A percentile compares a stretch with the other conserved stretches of the same genome.
Conservation (phyloP, 2,888 invertebrate genomes). For the Synergus itoensis region DNA sequence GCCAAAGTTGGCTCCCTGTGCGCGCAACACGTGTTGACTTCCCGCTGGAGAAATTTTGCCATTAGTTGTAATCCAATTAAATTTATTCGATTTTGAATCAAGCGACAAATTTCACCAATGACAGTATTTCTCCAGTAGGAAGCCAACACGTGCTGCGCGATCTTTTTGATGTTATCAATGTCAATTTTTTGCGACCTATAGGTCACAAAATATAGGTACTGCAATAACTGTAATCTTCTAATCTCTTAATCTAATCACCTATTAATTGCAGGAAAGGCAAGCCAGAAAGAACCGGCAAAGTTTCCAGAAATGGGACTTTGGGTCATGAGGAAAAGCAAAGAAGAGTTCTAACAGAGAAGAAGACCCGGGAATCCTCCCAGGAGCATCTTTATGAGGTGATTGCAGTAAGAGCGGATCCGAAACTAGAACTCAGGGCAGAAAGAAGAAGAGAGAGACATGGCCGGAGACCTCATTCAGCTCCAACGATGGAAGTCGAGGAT, state of each 20-base stretch:
- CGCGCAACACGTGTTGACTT: no score
- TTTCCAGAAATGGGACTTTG: slow-evolving; percentile 54
- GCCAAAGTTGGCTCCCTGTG: no score
- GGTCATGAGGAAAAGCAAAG: slow-evolving; percentile 56
- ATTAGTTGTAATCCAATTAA: no score
- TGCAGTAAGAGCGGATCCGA: slow-evolving; percentile 47
- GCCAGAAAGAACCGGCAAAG: slow-evolving; percentile 43
- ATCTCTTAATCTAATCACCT: not conserved
- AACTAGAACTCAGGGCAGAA: slow-evolving; percentile 37
- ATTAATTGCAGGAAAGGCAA: not conserved
- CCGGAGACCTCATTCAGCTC: slow-evolving; percentile 55
- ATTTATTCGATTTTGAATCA: no score
- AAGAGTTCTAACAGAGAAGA: slow-evolving; percentile 56
- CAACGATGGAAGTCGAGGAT: slow-evolving; percentile 44
- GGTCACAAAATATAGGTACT: no score
- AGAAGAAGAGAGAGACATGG: slow-evolving; percentile 46
- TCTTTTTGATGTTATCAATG: no score
- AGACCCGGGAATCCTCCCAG: slow-evolving; percentile 46
- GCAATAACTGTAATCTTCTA: not conserved
- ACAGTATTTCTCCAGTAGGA: no score
- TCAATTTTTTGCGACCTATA: no score
- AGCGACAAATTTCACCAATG: no score
- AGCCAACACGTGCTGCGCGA: no score
- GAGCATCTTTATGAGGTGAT: slow-evolving; percentile 56
- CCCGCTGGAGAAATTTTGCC: no score